Percentiles rank a stretch among this genome's conserved stretches.
Evolutionary conservation across 1,140 invertebrate genomes (phyloP).

Genomic region (Heliothis subflexa): DNA sequence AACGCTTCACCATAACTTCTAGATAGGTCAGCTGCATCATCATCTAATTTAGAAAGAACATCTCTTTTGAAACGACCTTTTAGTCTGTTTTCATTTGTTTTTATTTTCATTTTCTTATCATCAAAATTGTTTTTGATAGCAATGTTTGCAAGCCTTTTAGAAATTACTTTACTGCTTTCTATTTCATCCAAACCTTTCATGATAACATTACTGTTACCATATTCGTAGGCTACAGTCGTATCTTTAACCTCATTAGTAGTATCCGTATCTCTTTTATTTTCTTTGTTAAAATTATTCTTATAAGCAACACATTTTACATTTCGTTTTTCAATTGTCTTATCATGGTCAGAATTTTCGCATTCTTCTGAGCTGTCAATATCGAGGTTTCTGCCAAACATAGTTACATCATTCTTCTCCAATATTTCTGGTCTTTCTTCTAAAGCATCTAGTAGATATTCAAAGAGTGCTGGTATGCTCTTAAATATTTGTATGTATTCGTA

Average conservation of each 20-base stretch:
- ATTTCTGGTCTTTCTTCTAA: constrained; percentile 62
- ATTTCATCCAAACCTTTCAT: constrained; percentile 23
- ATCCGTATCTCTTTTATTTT: constrained; percentile 1
- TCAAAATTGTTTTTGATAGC: not conserved
- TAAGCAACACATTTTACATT: not conserved
- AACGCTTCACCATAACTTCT: not conserved
- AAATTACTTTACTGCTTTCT: not conserved
- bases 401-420: constrained; percentile 61
- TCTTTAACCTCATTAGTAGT: not conserved
- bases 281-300: not conserved
- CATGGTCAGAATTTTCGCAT: constrained; percentile 5
- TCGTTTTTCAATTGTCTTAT: not conserved
- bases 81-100: not conserved
- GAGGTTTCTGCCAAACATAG: constrained; percentile 50
- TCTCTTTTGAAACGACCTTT: not conserved
- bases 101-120: not conserved
- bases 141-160: not conserved
- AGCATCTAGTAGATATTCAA: constrained; percentile 60
- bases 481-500: constrained; percentile 61
- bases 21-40: not conserved
- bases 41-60: constrained; percentile 3
- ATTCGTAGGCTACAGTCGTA: constrained; percentile 9
- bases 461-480: constrained; percentile 58
- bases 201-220: constrained; percentile 37
- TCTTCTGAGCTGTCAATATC: constrained; percentile 16